phyloP scores from a whole-genome alignment of 2,888 invertebrate species.

The Eristalinus sepulchralis region DNA sequence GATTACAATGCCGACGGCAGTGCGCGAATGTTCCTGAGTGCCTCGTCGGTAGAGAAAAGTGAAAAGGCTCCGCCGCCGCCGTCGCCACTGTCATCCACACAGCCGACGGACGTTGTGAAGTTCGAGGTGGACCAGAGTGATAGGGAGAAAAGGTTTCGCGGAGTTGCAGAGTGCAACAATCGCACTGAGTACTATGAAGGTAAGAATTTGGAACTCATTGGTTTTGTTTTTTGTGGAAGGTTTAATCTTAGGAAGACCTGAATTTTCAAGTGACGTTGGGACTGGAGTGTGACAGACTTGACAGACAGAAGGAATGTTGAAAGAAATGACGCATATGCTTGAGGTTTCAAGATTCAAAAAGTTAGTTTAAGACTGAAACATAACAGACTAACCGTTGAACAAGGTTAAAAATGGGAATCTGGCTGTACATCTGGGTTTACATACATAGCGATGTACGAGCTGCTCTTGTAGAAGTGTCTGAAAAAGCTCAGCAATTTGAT shows the following conservation, averaged over 20 bases:
- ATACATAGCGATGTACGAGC: too few species aligned
- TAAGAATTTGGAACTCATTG: not conserved
- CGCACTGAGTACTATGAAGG: conserved; percentile 58
- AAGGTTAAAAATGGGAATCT: too few species aligned
- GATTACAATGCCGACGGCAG: conserved; percentile 47
- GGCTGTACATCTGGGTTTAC: too few species aligned
- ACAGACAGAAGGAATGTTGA: too few species aligned
- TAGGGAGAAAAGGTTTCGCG: conserved; percentile 44
- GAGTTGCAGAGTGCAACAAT: conserved; percentile 38
- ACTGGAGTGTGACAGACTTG: too few species aligned
- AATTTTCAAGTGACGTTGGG: not conserved
- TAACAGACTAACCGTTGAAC: too few species aligned
- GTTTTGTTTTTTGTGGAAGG: not conserved
- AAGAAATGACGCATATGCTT: too few species aligned
- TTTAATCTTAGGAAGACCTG: not conserved
- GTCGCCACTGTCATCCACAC: not conserved
- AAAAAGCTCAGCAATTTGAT: too few species aligned
- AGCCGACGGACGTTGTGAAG: conserved; percentile 44
- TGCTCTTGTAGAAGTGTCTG: too few species aligned
- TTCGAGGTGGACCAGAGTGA: conserved; percentile 49
- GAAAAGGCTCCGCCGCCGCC: conserved; percentile 5
- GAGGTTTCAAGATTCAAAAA: too few species aligned
- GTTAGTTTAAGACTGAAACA: too few species aligned
- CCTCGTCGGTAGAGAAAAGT: conserved; percentile 29
- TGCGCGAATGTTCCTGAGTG: conserved; percentile 52